phyloP scores from a whole-genome alignment of 2,888 invertebrate species.

The Oxytorus armatus region DNA sequence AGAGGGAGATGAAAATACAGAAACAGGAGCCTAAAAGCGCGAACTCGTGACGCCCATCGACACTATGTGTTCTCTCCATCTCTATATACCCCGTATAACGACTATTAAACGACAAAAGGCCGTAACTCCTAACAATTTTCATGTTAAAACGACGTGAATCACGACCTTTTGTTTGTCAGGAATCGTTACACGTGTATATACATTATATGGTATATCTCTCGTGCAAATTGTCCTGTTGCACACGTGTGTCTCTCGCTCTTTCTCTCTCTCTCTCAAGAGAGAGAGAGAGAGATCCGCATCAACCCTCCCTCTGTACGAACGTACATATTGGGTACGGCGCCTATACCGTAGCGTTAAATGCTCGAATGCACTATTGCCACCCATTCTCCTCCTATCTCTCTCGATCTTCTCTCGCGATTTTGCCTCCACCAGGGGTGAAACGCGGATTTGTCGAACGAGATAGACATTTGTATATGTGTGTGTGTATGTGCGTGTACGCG shows the following conservation, averaged over 20 bases:
- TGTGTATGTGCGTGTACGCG: background rate
- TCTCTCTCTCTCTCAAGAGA: too few relatives aligned
- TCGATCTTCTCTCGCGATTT: too few relatives aligned
- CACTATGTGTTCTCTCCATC: constrained; percentile 34
- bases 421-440: too few relatives aligned
- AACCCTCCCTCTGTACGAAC: constrained; percentile 32
- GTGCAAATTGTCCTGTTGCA: constrained; percentile 66
- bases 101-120: constrained; percentile 9
- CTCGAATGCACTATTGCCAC: constrained; percentile 43
- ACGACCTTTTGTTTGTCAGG: too few relatives aligned
- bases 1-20: constrained; percentile 41
- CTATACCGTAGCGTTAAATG: constrained; percentile 56
- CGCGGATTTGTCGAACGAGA: constrained; percentile 50
- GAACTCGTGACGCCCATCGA: constrained; percentile 61
- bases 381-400: constrained; percentile 4
- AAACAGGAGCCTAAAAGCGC: constrained; percentile 44
- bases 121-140: constrained; percentile 7
- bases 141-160: too few relatives aligned
- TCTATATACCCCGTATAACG: background rate
- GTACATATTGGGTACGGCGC: constrained; percentile 38
- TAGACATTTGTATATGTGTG: constrained; percentile 1
- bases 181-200: too few relatives aligned
- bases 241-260: constrained; percentile 67
- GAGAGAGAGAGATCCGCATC: constrained; percentile 1
- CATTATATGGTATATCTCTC: constrained; percentile 24